Evolutionary conservation across 35 echinoderm and acorn worm species (phyloP).

Genomic region (Heliocidaris tuberculata): DNA sequence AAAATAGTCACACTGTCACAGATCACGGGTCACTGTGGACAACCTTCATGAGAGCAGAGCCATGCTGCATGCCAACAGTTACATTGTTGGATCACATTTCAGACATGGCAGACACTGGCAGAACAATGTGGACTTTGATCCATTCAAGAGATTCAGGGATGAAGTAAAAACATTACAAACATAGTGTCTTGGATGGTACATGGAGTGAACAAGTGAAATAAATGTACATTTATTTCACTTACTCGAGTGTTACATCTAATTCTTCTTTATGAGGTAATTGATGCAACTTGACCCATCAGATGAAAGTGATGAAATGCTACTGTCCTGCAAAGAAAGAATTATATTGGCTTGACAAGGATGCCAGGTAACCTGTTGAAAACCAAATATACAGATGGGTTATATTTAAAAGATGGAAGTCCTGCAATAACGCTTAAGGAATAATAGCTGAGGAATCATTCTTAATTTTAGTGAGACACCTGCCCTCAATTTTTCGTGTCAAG

Average conservation of each 20-base stretch:
- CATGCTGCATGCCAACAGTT: slow-evolving; percentile 57
- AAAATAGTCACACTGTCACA: neutral
- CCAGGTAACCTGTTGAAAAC: neutral
- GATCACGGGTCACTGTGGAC: slow-evolving; percentile 74
- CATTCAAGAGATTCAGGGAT: slow-evolving; percentile 65
- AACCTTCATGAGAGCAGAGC: slow-evolving; percentile 73
- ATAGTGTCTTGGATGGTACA: neutral
- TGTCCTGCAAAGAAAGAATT: too few species aligned
- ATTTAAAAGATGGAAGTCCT: neutral
- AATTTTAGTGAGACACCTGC: neutral
- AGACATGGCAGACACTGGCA: slow-evolving; percentile 71
- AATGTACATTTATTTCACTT: neutral
- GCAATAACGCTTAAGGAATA: neutral
- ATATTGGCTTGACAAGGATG: neutral
- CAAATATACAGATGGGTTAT: neutral
- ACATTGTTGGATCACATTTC: slow-evolving; percentile 92
- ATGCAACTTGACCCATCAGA: too few species aligned
- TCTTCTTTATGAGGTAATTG: neutral
- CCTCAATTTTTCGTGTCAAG: neutral
- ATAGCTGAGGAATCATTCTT: too few species aligned
- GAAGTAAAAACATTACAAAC: slow-evolving; percentile 56
- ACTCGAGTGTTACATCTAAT: too few species aligned
- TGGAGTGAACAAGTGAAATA: neutral
- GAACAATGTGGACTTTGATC: slow-evolving; percentile 64
- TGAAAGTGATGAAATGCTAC: too few species aligned